Base-by-base conservation (phyloP, 2,797 vertebrate species). In the Oreortyx pictus region DNA sequence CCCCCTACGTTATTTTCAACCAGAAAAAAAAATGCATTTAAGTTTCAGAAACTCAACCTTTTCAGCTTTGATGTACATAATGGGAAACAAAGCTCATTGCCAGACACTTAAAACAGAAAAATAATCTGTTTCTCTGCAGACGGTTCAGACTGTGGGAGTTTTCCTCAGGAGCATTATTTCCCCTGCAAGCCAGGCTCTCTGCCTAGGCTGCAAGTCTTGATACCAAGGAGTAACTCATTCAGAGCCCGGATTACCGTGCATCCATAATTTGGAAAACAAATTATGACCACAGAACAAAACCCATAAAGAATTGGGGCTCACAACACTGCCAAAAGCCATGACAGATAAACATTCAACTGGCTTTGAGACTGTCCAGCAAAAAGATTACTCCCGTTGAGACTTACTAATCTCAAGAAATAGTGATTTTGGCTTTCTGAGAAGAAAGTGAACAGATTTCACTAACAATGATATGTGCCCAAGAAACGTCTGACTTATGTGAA, bases 71-170 rank as follows among this genome's bases (percentile, higher is more conserved):
- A 80, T 22, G 0, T 44, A 74, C 20, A 46, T 80, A 83, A 54
- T 9, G 79, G 35, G 33, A 75, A 84, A 54, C 11, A 83, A 14
- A 83, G 12, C 33, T 68, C 41, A 37, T 39, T 81, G 9, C 19
- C 19, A 56, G 73, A 65, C 11, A 22, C 17, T 39, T 57, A 17
- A 66, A 77, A n/a, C 24, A 85, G 25, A 89, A 7, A 86, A 75
- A 33, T 41, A 1, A 1, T 2, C 11, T 79, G 6, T 68, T 90
- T 72, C 6, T 22, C 27, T 2, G 1, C 7, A 0, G 2, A 41
- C 50, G 22, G 27, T 62, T 47, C 9, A 31, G 29, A 29, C 16
- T 0, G 1, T 3, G 10, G 29, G 35, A 81, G n/a, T 27, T 85
- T 46, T 88, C 18, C 33, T 65, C 19, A 46, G 67, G 14, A 68